Base-by-base conservation (phyloP, 2,888 invertebrate species). In the Spisula solida region DNA sequence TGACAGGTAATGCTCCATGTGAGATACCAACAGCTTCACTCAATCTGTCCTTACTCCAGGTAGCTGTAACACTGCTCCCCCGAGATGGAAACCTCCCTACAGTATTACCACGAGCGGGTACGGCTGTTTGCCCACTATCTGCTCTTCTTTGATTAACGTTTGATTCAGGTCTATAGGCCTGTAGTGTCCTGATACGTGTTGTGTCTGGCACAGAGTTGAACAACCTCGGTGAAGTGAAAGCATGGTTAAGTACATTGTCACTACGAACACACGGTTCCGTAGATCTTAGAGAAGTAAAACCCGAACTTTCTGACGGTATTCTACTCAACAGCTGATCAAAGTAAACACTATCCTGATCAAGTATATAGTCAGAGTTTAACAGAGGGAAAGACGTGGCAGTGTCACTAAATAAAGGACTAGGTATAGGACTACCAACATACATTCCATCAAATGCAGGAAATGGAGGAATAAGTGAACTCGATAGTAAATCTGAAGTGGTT, bases 321-420 rank as follows among this genome's bases (percentile, higher is more conserved):
- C 79, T 78, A n/a, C 55, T 78, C 16, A 78, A 25, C 25, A 75
- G 51, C 81, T 90, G 86, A 25, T 91, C 89, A 20, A 89, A 48
- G 78, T 89, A 84, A 29, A 89, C 29, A 81, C 78, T 83, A 14
- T 91, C 89, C 48, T 34, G 85, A 34, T 91, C 91, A 10, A 86
- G n/a, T n/a, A 85, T 20, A 78, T 81, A 88, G n/a, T 88, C 87
- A 31, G 82, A 56, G 18, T 25, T 84, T 55, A 41, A 83, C 51
- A 91, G 86, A 2, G 91, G 70, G 34, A 91, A 89, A 29, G 81
- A n/a, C 25, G 86, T 86, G 0, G 70, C 82, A 79, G 56, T 75
- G 29, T 91, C 91, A 48, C n/a, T 75, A 41, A 89, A 85, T 29
- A 87, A 83, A 47, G 91, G 87, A 84, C 91, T 89, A 31, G 88